Percentiles rank a stretch among this genome's conserved stretches.
Conservation (phyloP, 1,140 invertebrate species). For the Zophobas morio region DNA sequence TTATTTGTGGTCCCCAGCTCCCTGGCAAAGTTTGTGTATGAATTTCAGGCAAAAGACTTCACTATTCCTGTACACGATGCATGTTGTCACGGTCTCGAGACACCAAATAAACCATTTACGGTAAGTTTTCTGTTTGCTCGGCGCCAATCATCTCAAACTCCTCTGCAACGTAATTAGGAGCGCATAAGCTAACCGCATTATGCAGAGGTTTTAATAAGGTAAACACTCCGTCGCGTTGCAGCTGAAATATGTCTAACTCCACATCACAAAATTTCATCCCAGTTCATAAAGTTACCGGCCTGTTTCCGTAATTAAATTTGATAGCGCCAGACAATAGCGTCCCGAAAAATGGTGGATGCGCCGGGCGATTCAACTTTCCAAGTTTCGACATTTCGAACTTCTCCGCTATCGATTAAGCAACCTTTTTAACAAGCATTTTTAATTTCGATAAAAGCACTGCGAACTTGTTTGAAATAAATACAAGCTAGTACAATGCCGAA, state of each 20-base stretch:
- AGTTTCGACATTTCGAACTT: background rate
- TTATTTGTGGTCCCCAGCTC: no score
- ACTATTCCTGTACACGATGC: no score
- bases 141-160: no score
- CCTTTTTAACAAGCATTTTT: conserved; percentile 9
- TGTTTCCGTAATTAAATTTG: conserved; percentile 3
- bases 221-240: conserved; percentile 1
- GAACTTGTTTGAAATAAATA: conserved; percentile 6
- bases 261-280: background rate
- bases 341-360: conserved; percentile 16
- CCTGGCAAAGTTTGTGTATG: no score
- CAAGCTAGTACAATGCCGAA: background rate
- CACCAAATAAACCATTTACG: no score
- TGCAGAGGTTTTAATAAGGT: conserved; percentile 19
- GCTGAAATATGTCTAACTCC: conserved; percentile 1
- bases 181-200: conserved; percentile 4
- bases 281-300: conserved; percentile 2
- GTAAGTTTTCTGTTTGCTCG: no score
- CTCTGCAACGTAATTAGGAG: background rate
- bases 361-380: background rate
- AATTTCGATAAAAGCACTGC: conserved; percentile 19
- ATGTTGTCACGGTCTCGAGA: no score
- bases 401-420: background rate
- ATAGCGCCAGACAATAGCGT: background rate
- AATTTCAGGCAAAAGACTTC: no score